Evolutionary conservation across 2,888 invertebrate genomes (phyloP).

Genomic region (Hypsopygia costalis): DNA sequence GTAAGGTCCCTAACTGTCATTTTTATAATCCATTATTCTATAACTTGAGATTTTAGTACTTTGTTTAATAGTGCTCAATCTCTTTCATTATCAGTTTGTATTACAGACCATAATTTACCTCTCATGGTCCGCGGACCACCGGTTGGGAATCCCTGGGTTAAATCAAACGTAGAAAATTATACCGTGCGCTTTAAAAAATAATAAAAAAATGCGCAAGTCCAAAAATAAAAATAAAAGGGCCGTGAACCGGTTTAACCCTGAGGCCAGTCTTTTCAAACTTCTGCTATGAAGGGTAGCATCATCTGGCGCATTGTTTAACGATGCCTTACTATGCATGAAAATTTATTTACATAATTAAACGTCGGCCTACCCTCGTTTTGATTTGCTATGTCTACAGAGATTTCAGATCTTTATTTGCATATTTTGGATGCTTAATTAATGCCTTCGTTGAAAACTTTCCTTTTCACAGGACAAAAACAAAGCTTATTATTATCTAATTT

Average conservation of each 20-base stretch:
- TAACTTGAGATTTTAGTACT: too few relatives aligned
- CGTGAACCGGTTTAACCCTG: slow-evolving; percentile 43
- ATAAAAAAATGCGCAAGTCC: slow-evolving; percentile 25
- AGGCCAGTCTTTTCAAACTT: slow-evolving; percentile 64
- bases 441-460: slow-evolving; percentile 10
- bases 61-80: too few relatives aligned
- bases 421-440: slow-evolving; percentile 62
- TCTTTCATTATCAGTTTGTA: too few relatives aligned
- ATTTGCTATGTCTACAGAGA: slow-evolving; percentile 71
- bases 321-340: slow-evolving; percentile 70
- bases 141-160: too few relatives aligned
- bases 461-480: neutral
- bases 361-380: slow-evolving; percentile 60
- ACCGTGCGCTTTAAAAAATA: neutral
- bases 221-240: slow-evolving; percentile 46
- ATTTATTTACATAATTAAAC: slow-evolving; percentile 78
- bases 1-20: too few relatives aligned
- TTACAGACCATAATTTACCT: too few relatives aligned
- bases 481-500: neutral
- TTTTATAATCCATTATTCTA: too few relatives aligned
- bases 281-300: slow-evolving; percentile 54
- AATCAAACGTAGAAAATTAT: slow-evolving; percentile 3
- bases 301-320: slow-evolving; percentile 71
- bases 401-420: slow-evolving; percentile 62
- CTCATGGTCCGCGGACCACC: too few relatives aligned